Percentiles rank a stretch among this genome's conserved stretches.
Evolutionary conservation across 2,113 vertebrate genomes (phyloP).

Genomic region (Macaca mulatta): DNA sequence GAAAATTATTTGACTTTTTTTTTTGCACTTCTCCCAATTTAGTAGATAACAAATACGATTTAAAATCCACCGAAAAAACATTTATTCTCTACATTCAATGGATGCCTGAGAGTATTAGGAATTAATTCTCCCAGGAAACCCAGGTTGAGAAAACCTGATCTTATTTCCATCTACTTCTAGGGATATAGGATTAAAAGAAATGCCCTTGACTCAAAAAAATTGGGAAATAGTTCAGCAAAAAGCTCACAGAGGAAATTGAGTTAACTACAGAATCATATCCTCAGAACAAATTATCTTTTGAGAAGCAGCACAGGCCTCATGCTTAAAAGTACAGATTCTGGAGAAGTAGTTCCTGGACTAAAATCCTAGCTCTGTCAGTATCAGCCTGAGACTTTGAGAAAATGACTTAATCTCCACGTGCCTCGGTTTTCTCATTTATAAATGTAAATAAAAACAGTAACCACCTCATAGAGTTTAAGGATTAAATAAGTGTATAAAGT

Average conservation of each 20-base stretch:
- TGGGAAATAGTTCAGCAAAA: background rate
- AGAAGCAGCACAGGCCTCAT: background rate
- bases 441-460: background rate
- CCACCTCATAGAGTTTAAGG: background rate
- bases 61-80: background rate
- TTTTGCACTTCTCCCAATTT: background rate
- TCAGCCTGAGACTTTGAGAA: background rate
- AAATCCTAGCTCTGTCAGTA: background rate
- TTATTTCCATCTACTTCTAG: background rate
- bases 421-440: background rate
- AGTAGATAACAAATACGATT: background rate
- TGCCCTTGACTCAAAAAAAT: background rate
- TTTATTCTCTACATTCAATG: background rate
- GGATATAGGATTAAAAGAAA: background rate
- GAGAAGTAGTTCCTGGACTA: background rate
- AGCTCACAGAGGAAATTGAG: background rate
- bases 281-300: background rate
- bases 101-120: background rate
- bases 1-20: background rate
- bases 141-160: background rate
- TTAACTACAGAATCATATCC: background rate
- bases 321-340: background rate
- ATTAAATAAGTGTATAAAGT: background rate
- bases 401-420: background rate
- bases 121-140: background rate